Base-by-base conservation (phyloP, 2,888 invertebrate species). In the Drosophila niveifrons region DNA sequence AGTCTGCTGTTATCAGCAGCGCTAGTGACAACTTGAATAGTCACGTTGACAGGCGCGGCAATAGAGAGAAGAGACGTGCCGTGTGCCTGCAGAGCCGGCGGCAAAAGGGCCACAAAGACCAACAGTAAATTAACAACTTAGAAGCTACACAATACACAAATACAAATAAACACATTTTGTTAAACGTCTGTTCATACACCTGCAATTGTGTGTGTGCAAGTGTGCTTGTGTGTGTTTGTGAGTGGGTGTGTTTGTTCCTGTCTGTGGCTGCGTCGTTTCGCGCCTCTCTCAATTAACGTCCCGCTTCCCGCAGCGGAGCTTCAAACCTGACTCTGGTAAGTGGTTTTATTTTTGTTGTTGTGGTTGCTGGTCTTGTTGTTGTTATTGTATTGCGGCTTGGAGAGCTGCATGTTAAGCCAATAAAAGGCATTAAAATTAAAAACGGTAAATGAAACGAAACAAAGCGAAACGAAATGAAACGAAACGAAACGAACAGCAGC, bases 1-100 rank as follows among this genome's bases (percentile, higher is more conserved):
- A 84, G 78, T 81, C 82, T 66, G 51, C 62, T 82, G 88, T 82
- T 82, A 82, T 89, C 82, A 88, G 67, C 71, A 59, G 59, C 67
- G 59, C 65, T 80, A 79, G 76, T 75, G 59, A 69, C 75, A 72
- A 66, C 52, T 46, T 64, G 58, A 79, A 82, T 57, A 46, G 43
- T 62, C 55, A 23, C 64, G 41, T 66, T 78, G 56, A 65, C 63
- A 56, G 50, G 31, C n/a, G 31, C n/a, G 36, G 36, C 44, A 9
- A 53, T 31, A 36, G 56, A 50, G 44, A 47, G 64, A 17, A 69
- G 72, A 39, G 50, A 63, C 36, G 36, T 36, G n/a, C n/a, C 23
- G 23, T 23, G 36, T 36, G 36, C 36, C 36, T 36, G 36, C 85
- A 88, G 47, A 78, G 85, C 82, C 82, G 88, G 67, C 72, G 66